These are phyloP conservation scores for Strigamia crassipes DNA, from an alignment of 2,888 invertebrate genomes.

Conservation along the genomic window DNA sequence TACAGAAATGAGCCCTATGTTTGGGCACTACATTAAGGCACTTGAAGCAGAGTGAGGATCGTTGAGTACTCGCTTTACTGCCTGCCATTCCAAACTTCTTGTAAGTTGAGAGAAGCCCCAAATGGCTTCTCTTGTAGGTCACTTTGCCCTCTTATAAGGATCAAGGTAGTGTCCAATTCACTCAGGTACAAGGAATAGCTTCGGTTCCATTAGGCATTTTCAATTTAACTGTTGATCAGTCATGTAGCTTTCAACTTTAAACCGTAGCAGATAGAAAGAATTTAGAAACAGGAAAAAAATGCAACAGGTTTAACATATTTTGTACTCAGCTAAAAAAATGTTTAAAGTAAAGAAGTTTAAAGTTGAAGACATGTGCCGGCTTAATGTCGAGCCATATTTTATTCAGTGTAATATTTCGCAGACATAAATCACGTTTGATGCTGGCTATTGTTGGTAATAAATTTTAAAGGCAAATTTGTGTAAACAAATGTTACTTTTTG, in stretches of 20 bases:
- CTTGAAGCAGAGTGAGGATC: conserved; percentile 35
- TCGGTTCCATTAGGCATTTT: conserved; percentile 30
- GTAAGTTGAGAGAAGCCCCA: conserved; percentile 10
- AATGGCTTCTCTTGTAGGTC: conserved; percentile 34
- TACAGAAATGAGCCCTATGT: conserved; percentile 24
- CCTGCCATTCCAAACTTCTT: conserved; percentile 37
- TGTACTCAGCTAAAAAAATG: not conserved
- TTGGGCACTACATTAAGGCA: conserved; percentile 37
- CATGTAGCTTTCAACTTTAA: conserved; percentile 25
- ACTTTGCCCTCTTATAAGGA: conserved; percentile 39
- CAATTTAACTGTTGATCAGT: conserved; percentile 40
- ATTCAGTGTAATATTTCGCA: not conserved
- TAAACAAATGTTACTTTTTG: not conserved
- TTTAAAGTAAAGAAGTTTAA: not conserved
- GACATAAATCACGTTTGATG: conserved; percentile 5
- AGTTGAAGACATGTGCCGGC: not conserved
- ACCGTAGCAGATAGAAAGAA: not conserved
- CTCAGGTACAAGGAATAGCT: conserved; percentile 40
- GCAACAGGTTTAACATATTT: conserved; percentile 14
- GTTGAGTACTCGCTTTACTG: conserved; percentile 31
- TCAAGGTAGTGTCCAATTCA: conserved; percentile 40
- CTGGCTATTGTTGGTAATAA: not conserved
- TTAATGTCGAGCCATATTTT: not conserved
- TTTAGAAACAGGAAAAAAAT: not conserved
- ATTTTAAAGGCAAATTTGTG: not conserved